phyloP scores from a whole-genome alignment of 2,888 invertebrate genomes.

The Adineta ricciae region DNA sequence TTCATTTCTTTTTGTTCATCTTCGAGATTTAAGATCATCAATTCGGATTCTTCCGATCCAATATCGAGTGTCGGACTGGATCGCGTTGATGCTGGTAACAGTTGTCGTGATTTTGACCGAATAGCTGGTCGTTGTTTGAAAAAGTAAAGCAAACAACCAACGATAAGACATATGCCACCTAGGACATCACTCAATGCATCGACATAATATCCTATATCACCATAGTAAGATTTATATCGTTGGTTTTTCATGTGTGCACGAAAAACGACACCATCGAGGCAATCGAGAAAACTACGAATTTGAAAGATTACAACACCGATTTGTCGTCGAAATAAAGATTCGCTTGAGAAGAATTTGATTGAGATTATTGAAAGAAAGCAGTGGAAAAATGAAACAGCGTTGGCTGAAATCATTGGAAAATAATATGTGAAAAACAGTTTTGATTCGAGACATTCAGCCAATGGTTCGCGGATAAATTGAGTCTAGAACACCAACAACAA shows the following conservation, averaged over 20 bases:
- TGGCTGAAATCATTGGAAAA: conserved; percentile 26
- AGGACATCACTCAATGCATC: conserved; percentile 29
- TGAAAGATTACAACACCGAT: conserved; percentile 29
- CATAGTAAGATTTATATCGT: conserved; percentile 25
- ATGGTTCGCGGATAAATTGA: conserved; percentile 25
- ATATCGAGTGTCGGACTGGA: not conserved
- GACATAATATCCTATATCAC: conserved; percentile 24
- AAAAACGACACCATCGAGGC: conserved; percentile 30
- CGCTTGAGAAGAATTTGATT: conserved; percentile 23
- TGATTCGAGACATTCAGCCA: conserved; percentile 27
- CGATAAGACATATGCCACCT: conserved; percentile 24
- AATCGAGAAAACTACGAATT: conserved; percentile 31
- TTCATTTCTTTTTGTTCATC: not conserved
- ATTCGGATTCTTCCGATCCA: not conserved
- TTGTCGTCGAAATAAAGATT: conserved; percentile 23
- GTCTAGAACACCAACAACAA: not conserved
- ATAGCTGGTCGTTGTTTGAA: conserved; percentile 17
- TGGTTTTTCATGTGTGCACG: conserved; percentile 23
- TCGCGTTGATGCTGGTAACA: not conserved
- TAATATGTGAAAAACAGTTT: conserved; percentile 8
- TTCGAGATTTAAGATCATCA: not conserved
- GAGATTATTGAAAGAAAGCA: conserved; percentile 25
- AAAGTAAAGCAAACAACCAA: conserved; percentile 18
- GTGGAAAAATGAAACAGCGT: conserved; percentile 21
- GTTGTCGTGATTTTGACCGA: not conserved